Percentiles rank a stretch among this genome's conserved stretches.
These are phyloP conservation scores for Drosophila greeni DNA, from an alignment of 2,888 invertebrate species.

Conservation along the genomic window DNA sequence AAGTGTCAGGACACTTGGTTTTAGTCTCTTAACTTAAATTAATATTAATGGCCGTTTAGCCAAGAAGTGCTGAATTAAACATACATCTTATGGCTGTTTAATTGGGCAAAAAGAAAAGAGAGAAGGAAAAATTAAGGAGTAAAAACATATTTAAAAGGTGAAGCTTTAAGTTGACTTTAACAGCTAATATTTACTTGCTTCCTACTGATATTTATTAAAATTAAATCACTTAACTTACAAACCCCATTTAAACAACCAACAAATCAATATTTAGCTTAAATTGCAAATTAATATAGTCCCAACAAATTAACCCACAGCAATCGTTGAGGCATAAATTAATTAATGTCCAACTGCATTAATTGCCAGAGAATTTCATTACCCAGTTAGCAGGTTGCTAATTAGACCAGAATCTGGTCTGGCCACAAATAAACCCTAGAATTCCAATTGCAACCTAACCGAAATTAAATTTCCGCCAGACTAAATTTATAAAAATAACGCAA, in stretches of 20 bases:
- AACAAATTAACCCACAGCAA: neutral
- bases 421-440: slow-evolving; percentile 2
- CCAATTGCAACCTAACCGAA: neutral
- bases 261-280: neutral
- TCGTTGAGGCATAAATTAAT: slow-evolving; percentile 7
- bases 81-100: slow-evolving; percentile 30
- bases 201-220: neutral
- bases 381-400: slow-evolving; percentile 25
- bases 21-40: slow-evolving; percentile 41
- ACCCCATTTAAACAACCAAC: neutral
- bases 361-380: neutral
- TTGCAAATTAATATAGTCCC: neutral
- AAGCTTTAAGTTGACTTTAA: neutral
- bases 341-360: slow-evolving; percentile 9
- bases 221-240: neutral
- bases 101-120: slow-evolving; percentile 26
- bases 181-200: too few relatives aligned
- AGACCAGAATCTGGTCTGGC: slow-evolving; percentile 1
- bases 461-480: slow-evolving; percentile 14
- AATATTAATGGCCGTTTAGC: slow-evolving; percentile 61
- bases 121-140: neutral
- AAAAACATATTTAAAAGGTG: neutral
- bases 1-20: slow-evolving; percentile 55
- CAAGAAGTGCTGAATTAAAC: slow-evolving; percentile 52
- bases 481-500: slow-evolving; percentile 9